These are phyloP conservation scores for Scaptomyza pallida DNA, from an alignment of 1,140 invertebrate species.

Conservation along the genomic window DNA sequence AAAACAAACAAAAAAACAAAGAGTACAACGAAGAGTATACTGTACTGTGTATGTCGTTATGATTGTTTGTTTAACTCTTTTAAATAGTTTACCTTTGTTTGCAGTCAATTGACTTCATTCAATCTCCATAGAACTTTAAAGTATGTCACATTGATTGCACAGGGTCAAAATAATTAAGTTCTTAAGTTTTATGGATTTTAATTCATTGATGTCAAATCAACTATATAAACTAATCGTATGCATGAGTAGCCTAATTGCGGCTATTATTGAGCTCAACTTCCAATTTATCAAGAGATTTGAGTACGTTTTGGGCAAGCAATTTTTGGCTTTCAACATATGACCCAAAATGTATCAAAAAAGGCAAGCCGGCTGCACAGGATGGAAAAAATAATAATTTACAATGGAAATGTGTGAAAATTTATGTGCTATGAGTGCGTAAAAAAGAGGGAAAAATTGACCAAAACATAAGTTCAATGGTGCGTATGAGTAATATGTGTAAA, in stretches of 20 bases:
- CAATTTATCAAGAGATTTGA: constrained; percentile 62
- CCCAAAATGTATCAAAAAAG: constrained; percentile 56
- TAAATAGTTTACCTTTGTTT: background rate
- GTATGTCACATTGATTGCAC: constrained; percentile 38
- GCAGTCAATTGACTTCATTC: background rate
- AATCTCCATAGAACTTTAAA: constrained; percentile 28
- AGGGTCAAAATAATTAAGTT: constrained; percentile 49
- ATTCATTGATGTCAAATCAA: constrained; percentile 11
- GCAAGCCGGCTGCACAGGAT: constrained; percentile 29
- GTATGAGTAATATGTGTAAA: constrained; percentile 44
- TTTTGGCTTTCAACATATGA: constrained; percentile 47
- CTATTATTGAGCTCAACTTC: constrained; percentile 20
- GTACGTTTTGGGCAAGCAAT: constrained; percentile 4
- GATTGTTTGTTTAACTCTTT: background rate
- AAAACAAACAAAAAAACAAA: background rate
- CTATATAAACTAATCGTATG: constrained; percentile 44
- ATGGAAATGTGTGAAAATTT: constrained; percentile 70
- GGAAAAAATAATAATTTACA: constrained; percentile 67
- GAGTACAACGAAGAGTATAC: background rate
- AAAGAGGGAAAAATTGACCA: constrained; percentile 67
- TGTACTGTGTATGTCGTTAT: background rate
- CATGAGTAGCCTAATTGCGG: constrained; percentile 15
- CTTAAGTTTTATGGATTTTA: background rate
- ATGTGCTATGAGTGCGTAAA: constrained; percentile 15
- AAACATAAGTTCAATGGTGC: constrained; percentile 71